Evolutionary conservation across 2,888 invertebrate genomes (phyloP), one percentile per base, ranked within the genome.

Genomic region (Furcula furcula): DNA sequence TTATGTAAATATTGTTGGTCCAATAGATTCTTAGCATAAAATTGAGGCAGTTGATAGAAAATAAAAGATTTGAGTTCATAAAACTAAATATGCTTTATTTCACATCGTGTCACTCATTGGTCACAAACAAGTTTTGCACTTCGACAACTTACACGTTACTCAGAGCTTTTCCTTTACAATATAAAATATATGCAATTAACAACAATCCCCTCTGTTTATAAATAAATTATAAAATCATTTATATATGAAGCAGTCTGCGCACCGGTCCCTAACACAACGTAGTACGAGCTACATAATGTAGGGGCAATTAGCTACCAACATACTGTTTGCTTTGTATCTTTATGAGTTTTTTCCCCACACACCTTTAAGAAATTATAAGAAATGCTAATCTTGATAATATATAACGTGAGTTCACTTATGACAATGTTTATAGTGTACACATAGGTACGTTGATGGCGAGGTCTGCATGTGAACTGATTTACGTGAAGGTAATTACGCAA

Each of bases 31-130:
- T 18, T 22, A 22, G 9, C 22, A 10, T 7, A 22, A 10, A 2
- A 10, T n/a, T 11, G n/a, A 12, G 3, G n/a, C 31, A 26, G 7
- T 4, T 12, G 16, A n/a, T 25, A 31, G 28, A 26, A 46, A 73
- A 65, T 62, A 40, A 74, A 76, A 72, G 42, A 43, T 42, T 36
- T 14, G 19, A 30, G n/a, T 46, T 65, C 63, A 68, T 82, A 84
- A 85, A 87, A 87, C 83, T 86, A 86, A 85, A 80, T 80, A 80
- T 84, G 84, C 82, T 87, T 86, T 87, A 87, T 86, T 87, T 82
- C 80, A 84, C 80, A 83, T 83, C 75, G 75, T 76, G 81, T 84
- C 83, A 77, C 76, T 78, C 76, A 80, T 83, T 85, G 83, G 82
- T 85, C 84, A 82, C 77, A 79, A 76, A 78, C 74, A 75, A 69